Conservation (phyloP, 2,113 vertebrate genomes). For the Pomatorhinus ruficollis region DNA sequence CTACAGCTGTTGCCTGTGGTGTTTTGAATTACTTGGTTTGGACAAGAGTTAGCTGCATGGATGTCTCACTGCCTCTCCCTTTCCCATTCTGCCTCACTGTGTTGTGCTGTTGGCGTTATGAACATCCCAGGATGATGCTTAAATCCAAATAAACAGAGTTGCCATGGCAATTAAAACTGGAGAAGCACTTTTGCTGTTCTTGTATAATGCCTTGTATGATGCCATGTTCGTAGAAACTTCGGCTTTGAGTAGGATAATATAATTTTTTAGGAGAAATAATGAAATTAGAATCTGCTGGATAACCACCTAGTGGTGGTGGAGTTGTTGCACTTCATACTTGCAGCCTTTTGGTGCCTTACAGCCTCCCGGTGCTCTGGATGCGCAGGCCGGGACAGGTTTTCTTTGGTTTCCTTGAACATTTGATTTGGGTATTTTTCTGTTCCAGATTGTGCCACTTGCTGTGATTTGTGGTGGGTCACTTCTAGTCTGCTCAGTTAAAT, state of each 20-base stretch:
- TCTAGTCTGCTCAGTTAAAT: not conserved
- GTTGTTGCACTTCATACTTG: not conserved
- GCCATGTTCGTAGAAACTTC: not conserved
- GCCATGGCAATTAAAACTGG: slow-evolving; percentile 2
- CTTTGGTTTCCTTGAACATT: not conserved
- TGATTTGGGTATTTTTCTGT: not conserved
- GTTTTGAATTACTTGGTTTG: not conserved
- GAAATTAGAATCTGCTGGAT: not conserved
- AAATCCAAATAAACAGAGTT: slow-evolving; percentile 45
- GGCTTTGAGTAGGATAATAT: not conserved
- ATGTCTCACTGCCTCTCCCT: not conserved
- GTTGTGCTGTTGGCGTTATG: not conserved
- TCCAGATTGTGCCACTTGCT: not conserved
- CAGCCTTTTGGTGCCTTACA: not conserved
- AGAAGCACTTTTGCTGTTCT: not conserved
- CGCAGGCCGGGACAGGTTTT: not conserved
- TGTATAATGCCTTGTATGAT: not conserved
- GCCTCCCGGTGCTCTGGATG: not conserved
- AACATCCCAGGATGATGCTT: not conserved
- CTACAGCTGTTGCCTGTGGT: not conserved
- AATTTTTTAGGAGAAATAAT: not conserved
- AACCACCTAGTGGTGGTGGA: not conserved
- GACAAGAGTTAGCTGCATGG: not conserved
- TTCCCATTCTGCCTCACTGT: not conserved
- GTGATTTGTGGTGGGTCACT: not conserved